These are phyloP conservation scores for Botia almorhae DNA, from an alignment of 2,797 vertebrate genomes.

Conservation along the genomic window DNA sequence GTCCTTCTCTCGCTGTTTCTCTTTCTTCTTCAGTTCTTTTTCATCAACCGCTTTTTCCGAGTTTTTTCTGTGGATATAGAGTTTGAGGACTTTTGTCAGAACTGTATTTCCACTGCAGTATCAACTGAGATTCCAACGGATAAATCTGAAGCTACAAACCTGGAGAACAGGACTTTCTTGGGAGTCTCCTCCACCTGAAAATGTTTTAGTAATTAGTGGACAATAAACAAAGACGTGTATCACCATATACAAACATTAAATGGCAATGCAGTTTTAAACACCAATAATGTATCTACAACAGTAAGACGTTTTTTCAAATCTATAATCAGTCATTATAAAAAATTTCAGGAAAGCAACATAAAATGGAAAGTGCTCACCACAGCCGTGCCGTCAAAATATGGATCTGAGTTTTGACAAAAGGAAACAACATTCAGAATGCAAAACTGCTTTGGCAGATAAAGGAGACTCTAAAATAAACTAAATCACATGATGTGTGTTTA, in stretches of 20 bases:
- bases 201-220: slow-evolving; percentile 48
- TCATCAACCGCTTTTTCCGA: slow-evolving; percentile 65
- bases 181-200: slow-evolving; percentile 71
- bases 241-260: background rate
- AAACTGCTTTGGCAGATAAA: background rate
- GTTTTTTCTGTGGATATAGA: slow-evolving; percentile 65
- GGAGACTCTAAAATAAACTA: slow-evolving; percentile 25
- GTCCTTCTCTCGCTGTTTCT: slow-evolving; percentile 70
- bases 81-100: background rate
- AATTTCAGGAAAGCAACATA: background rate
- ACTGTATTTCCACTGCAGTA: background rate
- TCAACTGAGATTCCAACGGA: background rate
- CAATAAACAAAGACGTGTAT: slow-evolving; percentile 23
- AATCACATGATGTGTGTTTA: slow-evolving; percentile 23
- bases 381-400: slow-evolving; percentile 68
- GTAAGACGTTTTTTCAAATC: background rate
- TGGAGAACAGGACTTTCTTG: slow-evolving; percentile 70
- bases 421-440: slow-evolving; percentile 15
- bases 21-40: slow-evolving; percentile 79
- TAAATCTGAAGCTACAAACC: slow-evolving; percentile 61
- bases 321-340: background rate
- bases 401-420: slow-evolving; percentile 70
- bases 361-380: slow-evolving; percentile 58
- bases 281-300: background rate
- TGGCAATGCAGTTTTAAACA: background rate